These are phyloP conservation scores for Gymnosoma rotundatum DNA, from an alignment of 2,888 invertebrate genomes.

Conservation along the genomic window DNA sequence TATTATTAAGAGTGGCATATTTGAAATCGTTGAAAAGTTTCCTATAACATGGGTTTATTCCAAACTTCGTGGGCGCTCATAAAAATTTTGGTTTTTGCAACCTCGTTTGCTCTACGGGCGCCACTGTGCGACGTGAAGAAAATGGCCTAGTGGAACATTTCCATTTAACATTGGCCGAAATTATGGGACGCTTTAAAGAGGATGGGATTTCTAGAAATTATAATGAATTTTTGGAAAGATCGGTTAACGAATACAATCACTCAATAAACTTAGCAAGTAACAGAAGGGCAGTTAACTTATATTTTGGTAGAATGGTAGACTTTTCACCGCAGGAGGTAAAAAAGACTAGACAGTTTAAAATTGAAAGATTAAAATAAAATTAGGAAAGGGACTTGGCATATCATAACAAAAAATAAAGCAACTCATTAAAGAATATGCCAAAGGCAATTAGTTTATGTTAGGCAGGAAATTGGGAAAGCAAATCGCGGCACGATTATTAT, in stretches of 20 bases:
- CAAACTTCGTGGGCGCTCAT: no score
- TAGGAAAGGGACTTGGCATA: no score
- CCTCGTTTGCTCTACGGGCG: no score
- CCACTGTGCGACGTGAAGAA: no score
- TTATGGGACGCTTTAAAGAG: conserved; percentile 67
- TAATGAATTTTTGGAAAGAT: conserved; percentile 61
- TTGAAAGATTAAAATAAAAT: conserved; percentile 32
- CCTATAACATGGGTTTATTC: no score
- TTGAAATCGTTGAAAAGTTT: no score
- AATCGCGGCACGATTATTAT: not conserved
- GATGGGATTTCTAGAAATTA: conserved; percentile 50
- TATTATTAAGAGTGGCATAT: no score
- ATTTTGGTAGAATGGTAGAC: conserved; percentile 58
- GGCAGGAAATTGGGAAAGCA: not conserved
- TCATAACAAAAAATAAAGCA: conserved; percentile 14
- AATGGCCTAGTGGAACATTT: conserved; percentile 12
- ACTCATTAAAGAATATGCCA: not conserved
- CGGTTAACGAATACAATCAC: conserved; percentile 62
- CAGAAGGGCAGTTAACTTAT: conserved; percentile 63
- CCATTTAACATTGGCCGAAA: conserved; percentile 69
- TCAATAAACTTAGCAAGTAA: conserved; percentile 63
- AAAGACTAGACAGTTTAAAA: not conserved
- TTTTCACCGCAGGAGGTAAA: not conserved
- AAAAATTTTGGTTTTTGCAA: no score
- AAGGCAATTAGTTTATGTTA: not conserved